Base-by-base conservation (phyloP, 2,888 invertebrate species). In the Pyrochroa serraticornis region DNA sequence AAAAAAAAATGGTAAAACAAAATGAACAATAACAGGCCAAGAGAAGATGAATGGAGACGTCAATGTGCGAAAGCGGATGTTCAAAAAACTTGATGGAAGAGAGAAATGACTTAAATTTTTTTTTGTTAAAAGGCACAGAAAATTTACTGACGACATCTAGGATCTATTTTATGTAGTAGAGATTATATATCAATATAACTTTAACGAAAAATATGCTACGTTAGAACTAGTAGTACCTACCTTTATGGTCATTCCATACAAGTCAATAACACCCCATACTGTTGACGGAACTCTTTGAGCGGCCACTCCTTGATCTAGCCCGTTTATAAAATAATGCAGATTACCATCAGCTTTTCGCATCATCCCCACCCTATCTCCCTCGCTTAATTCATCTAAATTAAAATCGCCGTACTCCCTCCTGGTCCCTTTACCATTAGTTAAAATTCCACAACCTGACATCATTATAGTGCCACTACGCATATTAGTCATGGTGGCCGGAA, bases 401-500 rank as follows among this genome's bases (percentile, higher is more conserved):
- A 93, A 94, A 72, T 91, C 89, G 0, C 96, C 95, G 75, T 97
- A 97, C 77, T 96, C 95, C 60, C 94, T 84, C 63, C 93, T 87
- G 1, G 93, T 95, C 3, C 96, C 96, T 77, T 96, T 95, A 0
- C 97, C 97, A 77, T 97, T 97, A 1, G 95, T 91, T n/a, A 97
- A 82, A 68, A 97, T 95, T 52, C 96, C 97, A 81, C 94, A 94
- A 0, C 97, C 97, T 10, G 96, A 96, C 96, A 97, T 96, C 92
- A 94, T 94, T 32, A 93, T 92, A 0, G 93, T 94, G 6, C 95
- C 89, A 14, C 90, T 88, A 54, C 95, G 87, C 92, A 97, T 92
- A 77, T 97, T 97, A 0, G 97, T 97, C 95, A 97, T 96, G 1
- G 97, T 97, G 0, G 96, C 94, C 1, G 97, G 97, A 77, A 96